Base-by-base conservation (phyloP, 2,113 vertebrate species). In the Salvelinus namaycush region DNA sequence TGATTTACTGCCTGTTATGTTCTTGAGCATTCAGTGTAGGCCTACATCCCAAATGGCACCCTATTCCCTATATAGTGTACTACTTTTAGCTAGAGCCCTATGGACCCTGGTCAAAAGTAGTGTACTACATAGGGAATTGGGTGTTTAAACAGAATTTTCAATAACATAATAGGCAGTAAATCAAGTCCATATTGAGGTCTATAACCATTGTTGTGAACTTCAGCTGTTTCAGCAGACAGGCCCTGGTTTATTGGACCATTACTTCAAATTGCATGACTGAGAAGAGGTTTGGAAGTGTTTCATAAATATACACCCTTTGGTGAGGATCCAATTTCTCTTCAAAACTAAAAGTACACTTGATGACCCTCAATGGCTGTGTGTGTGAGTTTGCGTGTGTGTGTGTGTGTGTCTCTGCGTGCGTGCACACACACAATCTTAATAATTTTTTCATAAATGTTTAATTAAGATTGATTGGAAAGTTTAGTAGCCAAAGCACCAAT, bases 1-100 rank as follows among this genome's bases (percentile, higher is more conserved):
- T 29, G 59, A 82, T 83, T 80, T 81, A 76, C 72, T 70, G 78
- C 39, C 57, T 78, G 79, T 75, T 79, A 26, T 78, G 68, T 72
- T 74, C 62, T 81, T 71, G 44, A 74, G 60, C 62, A 64, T 76
- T 60, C 49, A 74, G 72, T 73, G 71, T 54, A 67, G 44, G 64
- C 0, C 2, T 44, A 1, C 16, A 18, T 54, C 51, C 51, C 39
- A 44, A 44, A 54, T 54, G 14, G 16, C 51, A 54, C 49, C 49
- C 12, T 16, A 16, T 54, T 54, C 51, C 16, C 51, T 54, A 5
- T 54, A 14, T 54, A 54, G 51, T 54, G 51, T 7, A 44, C 39
- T 44, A 44, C 12, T 54, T 16, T 54, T 14, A 3, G 16, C 16
- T 18, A 18, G 51, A 54, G 39, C 9, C 39, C 51, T 18, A 54